Evolutionary conservation across 2,113 vertebrate genomes (phyloP), one percentile per base, ranked within the genome.

Genomic region (Colistium nudipinnis): DNA sequence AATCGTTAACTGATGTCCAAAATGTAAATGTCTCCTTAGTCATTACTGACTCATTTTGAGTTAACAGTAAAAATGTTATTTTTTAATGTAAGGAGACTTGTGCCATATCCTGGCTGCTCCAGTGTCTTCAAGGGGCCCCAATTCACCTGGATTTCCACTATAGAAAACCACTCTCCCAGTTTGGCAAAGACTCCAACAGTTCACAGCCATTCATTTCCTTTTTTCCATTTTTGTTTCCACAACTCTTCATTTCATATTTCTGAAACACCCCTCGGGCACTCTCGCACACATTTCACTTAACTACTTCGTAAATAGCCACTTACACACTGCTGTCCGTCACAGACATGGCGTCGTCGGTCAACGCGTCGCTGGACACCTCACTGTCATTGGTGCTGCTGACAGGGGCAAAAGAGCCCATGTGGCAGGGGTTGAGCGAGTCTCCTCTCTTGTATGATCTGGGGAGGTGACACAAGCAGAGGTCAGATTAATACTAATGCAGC

Each of bases 281-380:
- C 43, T 4, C 33, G 24, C 45, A 12, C 30, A 51, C 49, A 61
- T n/a, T 4, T n/a, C 52, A 62, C 10, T 2, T 3, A 2, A 3
- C 24, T 16, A 17, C 62, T 74, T 70, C 27, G 25, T 61, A 73
- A 57, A 71, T 38, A 72, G 70, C 28, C 73, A 97, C 97, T 98
- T 89, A 99, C 98, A 98, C 94, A 0, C 97, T 98, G 75, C 97
- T 96, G 92, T 99, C 97, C 0, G 98, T 98, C 94, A 99, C 88
- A 0, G 97, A 99, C 95, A 98, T 93, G 85, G 96, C 95, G 59
- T 99, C 98, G 0, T 99, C 98, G 0, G 98, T 99, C 93, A 98
- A 80, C 2, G 96, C 96, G 41, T 99, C 98, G 0, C 98, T 98
- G 81, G 98, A 99, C 47, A 98, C 94, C 69, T 99, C 98, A 3